Conservation (phyloP, 2,797 vertebrate species). For the Hapalemur alaotrensis region DNA sequence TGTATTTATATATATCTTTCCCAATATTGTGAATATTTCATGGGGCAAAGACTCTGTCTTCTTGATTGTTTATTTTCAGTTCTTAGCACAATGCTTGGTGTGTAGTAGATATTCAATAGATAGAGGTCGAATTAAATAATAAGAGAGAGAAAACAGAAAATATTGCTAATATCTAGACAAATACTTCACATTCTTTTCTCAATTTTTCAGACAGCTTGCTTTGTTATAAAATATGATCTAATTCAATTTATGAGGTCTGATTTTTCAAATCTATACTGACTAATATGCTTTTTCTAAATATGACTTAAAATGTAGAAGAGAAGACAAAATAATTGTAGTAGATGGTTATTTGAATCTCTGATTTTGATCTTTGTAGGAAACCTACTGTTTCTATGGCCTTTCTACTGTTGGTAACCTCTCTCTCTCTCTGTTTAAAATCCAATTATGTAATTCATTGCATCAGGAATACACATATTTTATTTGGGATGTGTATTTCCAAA, state of each 20-base stretch:
- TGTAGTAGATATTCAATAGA: background rate
- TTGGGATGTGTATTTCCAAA: background rate
- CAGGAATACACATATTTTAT: background rate
- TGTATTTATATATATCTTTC: background rate
- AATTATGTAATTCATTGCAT: background rate
- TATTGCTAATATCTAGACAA: background rate
- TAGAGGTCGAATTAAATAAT: background rate
- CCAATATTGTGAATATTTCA: conserved; percentile 11
- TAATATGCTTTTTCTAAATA: background rate
- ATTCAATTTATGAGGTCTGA: background rate
- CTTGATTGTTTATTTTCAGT: background rate
- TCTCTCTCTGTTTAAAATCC: background rate
- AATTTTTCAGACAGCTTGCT: background rate
- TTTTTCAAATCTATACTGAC: background rate
- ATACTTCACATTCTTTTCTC: background rate
- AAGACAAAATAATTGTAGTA: background rate
- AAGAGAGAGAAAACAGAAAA: background rate
- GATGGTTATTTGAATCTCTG: background rate
- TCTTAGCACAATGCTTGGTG: background rate
- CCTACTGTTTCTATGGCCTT: background rate
- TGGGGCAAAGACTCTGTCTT: background rate
- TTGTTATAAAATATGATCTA: conserved; percentile 8
- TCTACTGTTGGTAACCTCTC: background rate
- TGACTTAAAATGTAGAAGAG: background rate
- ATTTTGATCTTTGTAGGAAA: background rate